These are phyloP conservation scores for Agraylea sexmaculata DNA, from an alignment of 1,140 invertebrate species.

Conservation along the genomic window DNA sequence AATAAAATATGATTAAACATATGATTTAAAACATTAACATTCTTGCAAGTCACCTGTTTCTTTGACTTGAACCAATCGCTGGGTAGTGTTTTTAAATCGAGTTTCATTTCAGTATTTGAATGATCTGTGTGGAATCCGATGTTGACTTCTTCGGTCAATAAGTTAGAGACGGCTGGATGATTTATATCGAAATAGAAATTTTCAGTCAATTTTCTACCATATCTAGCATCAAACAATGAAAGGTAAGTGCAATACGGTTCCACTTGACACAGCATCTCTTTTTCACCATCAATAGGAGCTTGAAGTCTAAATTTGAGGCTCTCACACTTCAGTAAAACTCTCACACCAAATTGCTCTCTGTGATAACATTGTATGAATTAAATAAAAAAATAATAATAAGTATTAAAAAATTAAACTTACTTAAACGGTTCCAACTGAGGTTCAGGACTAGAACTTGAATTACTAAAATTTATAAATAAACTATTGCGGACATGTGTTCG, in stretches of 20 bases:
- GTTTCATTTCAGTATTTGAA: slow-evolving; percentile 38
- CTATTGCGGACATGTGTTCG: slow-evolving; percentile 52
- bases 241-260: slow-evolving; percentile 86
- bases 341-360: slow-evolving; percentile 74
- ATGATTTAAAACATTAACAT: slow-evolving; percentile 1
- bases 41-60: slow-evolving; percentile 28
- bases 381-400: slow-evolving; percentile 1
- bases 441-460: slow-evolving; percentile 32
- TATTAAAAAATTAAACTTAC: slow-evolving; percentile 31
- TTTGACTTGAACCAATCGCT: slow-evolving; percentile 38
- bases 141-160: slow-evolving; percentile 33
- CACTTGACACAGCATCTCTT: slow-evolving; percentile 68
- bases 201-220: slow-evolving; percentile 78
- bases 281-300: slow-evolving; percentile 64
- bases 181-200: slow-evolving; percentile 91
- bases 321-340: slow-evolving; percentile 72
- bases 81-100: slow-evolving; percentile 36
- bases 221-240: slow-evolving; percentile 75
- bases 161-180: slow-evolving; percentile 44
- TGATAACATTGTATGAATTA: slow-evolving; percentile 27
- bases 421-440: slow-evolving; percentile 41
- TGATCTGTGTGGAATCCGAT: slow-evolving; percentile 34
- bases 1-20: slow-evolving; percentile 19
- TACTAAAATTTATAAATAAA: slow-evolving; percentile 33
- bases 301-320: slow-evolving; percentile 71